A percentile compares a stretch with the other conserved stretches of the same genome.
Evolutionary conservation across 2,888 invertebrate species (phyloP).

Genomic region (Acrocyrtus sp.): DNA sequence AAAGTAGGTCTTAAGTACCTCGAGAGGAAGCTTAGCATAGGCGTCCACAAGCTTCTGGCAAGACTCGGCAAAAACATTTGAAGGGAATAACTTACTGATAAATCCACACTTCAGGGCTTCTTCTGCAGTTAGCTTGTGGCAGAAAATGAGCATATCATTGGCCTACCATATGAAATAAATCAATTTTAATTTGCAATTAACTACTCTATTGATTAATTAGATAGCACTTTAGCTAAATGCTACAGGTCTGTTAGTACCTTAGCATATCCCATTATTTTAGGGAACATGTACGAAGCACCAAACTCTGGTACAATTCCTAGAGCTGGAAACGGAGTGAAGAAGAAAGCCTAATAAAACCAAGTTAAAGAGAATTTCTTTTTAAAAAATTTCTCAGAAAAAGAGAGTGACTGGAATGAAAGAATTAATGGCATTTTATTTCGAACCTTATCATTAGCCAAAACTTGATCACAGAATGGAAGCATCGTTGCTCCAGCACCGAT

Average conservation of each 20-base stretch:
- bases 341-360: slow-evolving; percentile 18
- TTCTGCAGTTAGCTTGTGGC: slow-evolving; percentile 26
- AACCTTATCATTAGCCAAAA: slow-evolving; percentile 38
- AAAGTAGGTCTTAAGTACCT: background rate
- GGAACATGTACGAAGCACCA: slow-evolving; percentile 25
- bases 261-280: slow-evolving; percentile 32
- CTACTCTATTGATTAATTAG: background rate
- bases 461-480: slow-evolving; percentile 33
- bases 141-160: slow-evolving; percentile 27
- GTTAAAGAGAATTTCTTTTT: background rate
- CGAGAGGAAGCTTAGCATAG: slow-evolving; percentile 20
- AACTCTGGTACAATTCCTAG: slow-evolving; percentile 36
- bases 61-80: slow-evolving; percentile 15
- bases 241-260: no score
- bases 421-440: background rate
- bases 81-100: slow-evolving; percentile 18
- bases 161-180: slow-evolving; percentile 2
- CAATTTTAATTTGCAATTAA: no score
- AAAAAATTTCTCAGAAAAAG: background rate
- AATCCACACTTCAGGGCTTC: slow-evolving; percentile 34
- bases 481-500: slow-evolving; percentile 29
- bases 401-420: background rate
- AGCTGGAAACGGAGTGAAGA: slow-evolving; percentile 18
- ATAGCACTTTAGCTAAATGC: background rate
- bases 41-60: slow-evolving; percentile 13